Base-by-base conservation (phyloP, 2,888 invertebrate genomes). In the Ganaspis brasiliensis region DNA sequence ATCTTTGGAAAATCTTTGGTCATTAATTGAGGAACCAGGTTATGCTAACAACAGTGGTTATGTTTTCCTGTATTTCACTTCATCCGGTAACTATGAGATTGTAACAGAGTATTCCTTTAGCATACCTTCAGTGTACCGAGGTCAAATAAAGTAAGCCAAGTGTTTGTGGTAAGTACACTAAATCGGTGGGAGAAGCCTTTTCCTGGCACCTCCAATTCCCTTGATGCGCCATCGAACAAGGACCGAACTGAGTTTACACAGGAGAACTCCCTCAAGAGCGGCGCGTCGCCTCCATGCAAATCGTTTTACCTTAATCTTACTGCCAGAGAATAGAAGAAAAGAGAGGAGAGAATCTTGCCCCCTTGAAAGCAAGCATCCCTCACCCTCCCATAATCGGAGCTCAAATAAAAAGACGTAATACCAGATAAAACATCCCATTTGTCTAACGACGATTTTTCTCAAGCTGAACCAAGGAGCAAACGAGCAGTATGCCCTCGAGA, bases 371-470 rank as follows among this genome's bases (percentile, higher is more conserved):
- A 72, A 75, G 72, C 74, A 63, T 76, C 81, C 56, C 81, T 77
- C 79, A 82, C 84, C 83, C 81, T 81, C 81, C 78, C 83, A 87
- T 89, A 90, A 91, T 90, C 89, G 88, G 85, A 84, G 87, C 86
- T 88, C 88, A 87, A 90, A 90, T 90, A 90, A 90, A 91, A 90
- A 88, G 87, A 85, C 87, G 86, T 89, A 88, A 90, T 88, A 85
- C 87, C 88, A 87, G 90, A 91, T 90, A 91, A 91, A 91, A 88
- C 88, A 85, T 87, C 86, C 88, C 90, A 90, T 92, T 91, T 91
- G 89, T 91, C 91, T 87, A 87, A 88, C 87, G 86, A 87, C 87
- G 87, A 91, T 90, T 89, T 89, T 89, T 91, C 87, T 87, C 82
- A 59, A 24, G 45, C 67, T 67, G 45, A 67, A 67, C 81, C 74